phyloP scores from a whole-genome alignment of 2,113 vertebrate genomes.

The Embiotoca jacksoni region DNA sequence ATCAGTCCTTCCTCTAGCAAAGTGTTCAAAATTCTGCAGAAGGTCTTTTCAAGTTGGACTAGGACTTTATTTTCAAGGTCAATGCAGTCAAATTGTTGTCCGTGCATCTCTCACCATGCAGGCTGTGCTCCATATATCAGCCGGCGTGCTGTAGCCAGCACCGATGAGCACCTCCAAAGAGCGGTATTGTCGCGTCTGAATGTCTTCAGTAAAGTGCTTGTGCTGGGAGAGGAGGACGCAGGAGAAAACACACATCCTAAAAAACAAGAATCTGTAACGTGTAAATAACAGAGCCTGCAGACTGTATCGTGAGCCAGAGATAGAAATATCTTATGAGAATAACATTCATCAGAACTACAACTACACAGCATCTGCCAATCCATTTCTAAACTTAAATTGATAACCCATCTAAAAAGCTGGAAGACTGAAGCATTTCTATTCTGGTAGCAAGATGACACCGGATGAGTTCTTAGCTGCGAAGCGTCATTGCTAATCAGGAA shows the following conservation, averaged over 20 bases:
- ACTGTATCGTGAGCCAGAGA: not conserved
- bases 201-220: conserved; percentile 99
- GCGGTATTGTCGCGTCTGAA: conserved; percentile 97
- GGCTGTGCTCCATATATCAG: conserved; percentile 98
- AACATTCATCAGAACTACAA: not conserved
- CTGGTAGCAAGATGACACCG: conserved; percentile 32
- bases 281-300: not conserved
- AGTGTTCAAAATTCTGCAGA: too few relatives aligned
- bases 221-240: conserved; percentile 79
- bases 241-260: not conserved
- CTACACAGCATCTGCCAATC: not conserved
- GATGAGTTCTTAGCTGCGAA: conserved; percentile 17
- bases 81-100: not conserved
- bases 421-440: conserved; percentile 17
- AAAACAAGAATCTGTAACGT: not conserved
- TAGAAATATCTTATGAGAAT: not conserved
- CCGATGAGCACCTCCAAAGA: conserved; percentile 97
- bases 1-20: not conserved
- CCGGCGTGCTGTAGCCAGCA: conserved; percentile 93
- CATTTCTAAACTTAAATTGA: not conserved
- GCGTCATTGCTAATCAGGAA: conserved; percentile 59
- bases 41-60: not conserved
- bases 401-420: fast-evolving
- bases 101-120: conserved; percentile 90
- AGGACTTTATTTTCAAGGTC: not conserved